These are phyloP conservation scores for Malacoraja senta DNA, from an alignment of 2,797 vertebrate genomes.

Conservation along the genomic window DNA sequence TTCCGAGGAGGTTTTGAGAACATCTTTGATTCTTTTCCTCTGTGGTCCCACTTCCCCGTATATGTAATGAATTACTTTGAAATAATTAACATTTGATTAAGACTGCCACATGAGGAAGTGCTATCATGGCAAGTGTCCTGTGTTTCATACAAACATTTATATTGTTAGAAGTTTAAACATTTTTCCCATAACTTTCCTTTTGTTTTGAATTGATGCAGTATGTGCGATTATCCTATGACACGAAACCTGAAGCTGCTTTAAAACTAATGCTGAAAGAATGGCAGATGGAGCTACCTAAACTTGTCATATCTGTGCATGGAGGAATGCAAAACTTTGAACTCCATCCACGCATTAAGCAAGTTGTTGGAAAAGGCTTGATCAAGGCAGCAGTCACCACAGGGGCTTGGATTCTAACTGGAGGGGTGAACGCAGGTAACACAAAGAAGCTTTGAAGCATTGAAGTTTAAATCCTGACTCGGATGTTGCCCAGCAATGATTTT, in stretches of 20 bases:
- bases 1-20: too few relatives aligned
- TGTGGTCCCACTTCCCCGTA: too few relatives aligned
- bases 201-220: constrained; percentile 61
- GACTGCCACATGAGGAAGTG: background rate
- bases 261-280: constrained; percentile 93
- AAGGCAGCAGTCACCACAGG: constrained; percentile 97
- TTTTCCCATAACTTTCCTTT: constrained; percentile 6
- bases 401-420: constrained; percentile 97
- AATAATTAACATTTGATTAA: background rate
- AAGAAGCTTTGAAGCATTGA: background rate
- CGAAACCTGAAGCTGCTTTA: constrained; percentile 82
- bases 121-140: background rate
- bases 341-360: constrained; percentile 91
- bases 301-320: constrained; percentile 94
- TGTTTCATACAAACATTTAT: too few relatives aligned
- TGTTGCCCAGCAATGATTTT: background rate
- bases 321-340: constrained; percentile 97
- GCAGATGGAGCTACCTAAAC: constrained; percentile 98
- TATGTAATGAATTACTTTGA: background rate
- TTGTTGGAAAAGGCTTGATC: constrained; percentile 95
- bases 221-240: constrained; percentile 82
- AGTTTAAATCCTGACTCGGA: background rate
- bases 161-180: too few relatives aligned
- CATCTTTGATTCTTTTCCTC: too few relatives aligned
- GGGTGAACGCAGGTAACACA: constrained; percentile 86